These are phyloP conservation scores for Antitype chi DNA, from an alignment of 2,888 invertebrate genomes.

Conservation along the genomic window DNA sequence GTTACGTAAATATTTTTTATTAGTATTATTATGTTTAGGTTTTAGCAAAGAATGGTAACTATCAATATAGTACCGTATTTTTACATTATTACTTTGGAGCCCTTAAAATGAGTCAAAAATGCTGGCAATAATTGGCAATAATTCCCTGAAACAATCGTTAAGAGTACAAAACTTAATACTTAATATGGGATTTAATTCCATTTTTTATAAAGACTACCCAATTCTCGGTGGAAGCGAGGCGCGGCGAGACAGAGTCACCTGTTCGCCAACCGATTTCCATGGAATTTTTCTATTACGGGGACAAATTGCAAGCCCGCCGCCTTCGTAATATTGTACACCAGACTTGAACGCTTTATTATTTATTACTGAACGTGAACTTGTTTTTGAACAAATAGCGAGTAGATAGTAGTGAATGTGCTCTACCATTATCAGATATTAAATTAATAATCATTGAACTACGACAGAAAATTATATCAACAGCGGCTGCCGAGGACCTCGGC, in stretches of 20 bases:
- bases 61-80: neutral
- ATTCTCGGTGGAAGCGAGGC: slow-evolving; percentile 34
- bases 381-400: neutral
- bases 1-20: slow-evolving; percentile 1
- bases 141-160: neutral
- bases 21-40: neutral
- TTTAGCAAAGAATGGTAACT: neutral
- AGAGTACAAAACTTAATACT: neutral
- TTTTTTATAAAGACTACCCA: slow-evolving; percentile 38
- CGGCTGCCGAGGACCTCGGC: neutral
- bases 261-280: slow-evolving; percentile 81
- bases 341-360: slow-evolving; percentile 79
- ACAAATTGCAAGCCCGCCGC: slow-evolving; percentile 85
- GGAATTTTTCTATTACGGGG: slow-evolving; percentile 89
- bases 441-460: neutral
- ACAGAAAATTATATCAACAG: neutral
- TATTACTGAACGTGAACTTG: slow-evolving; percentile 70
- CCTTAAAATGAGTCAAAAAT: neutral
- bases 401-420: neutral
- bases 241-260: slow-evolving; percentile 58
- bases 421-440: neutral
- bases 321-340: slow-evolving; percentile 73
- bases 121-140: neutral
- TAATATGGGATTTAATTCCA: neutral
- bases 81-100: neutral